Conservation (phyloP, 2,888 invertebrate species). For the Nomada goodeniana region DNA sequence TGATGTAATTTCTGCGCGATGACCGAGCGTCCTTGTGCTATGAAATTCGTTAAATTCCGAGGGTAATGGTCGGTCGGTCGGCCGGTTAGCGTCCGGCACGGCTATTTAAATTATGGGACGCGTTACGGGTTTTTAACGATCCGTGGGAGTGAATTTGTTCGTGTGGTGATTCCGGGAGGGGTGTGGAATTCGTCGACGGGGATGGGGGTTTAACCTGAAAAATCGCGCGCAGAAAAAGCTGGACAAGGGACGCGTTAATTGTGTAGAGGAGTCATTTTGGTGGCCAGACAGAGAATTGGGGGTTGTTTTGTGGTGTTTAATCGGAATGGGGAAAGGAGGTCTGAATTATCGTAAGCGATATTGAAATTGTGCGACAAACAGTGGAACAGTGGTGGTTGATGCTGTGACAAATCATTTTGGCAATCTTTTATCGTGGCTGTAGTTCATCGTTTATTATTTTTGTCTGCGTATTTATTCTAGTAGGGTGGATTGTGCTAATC, state of each 20-base stretch:
- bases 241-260: slow-evolving; percentile 11
- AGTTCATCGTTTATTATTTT: too few relatives aligned
- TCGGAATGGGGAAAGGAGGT: too few relatives aligned
- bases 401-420: too few relatives aligned
- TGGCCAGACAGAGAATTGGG: neutral
- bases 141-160: slow-evolving; percentile 25
- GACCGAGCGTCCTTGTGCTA: slow-evolving; percentile 26
- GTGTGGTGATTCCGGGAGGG: slow-evolving; percentile 19
- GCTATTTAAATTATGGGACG: slow-evolving; percentile 37
- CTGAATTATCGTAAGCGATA: too few relatives aligned
- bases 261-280: neutral
- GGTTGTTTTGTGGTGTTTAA: neutral
- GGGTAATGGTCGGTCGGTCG: slow-evolving; percentile 25
- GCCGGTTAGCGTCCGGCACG: slow-evolving; percentile 1
- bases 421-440: too few relatives aligned
- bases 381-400: too few relatives aligned
- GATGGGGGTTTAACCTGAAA: slow-evolving; percentile 15
- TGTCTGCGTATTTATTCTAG: too few relatives aligned
- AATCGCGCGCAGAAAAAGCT: slow-evolving; percentile 5
- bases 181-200: slow-evolving; percentile 14
- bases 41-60: slow-evolving; percentile 56
- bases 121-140: slow-evolving; percentile 37
- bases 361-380: too few relatives aligned
- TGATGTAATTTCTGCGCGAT: slow-evolving; percentile 61
- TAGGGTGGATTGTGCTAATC: neutral